Conservation (phyloP, 1,140 invertebrate species). For the Pogonomyrmex californicus region DNA sequence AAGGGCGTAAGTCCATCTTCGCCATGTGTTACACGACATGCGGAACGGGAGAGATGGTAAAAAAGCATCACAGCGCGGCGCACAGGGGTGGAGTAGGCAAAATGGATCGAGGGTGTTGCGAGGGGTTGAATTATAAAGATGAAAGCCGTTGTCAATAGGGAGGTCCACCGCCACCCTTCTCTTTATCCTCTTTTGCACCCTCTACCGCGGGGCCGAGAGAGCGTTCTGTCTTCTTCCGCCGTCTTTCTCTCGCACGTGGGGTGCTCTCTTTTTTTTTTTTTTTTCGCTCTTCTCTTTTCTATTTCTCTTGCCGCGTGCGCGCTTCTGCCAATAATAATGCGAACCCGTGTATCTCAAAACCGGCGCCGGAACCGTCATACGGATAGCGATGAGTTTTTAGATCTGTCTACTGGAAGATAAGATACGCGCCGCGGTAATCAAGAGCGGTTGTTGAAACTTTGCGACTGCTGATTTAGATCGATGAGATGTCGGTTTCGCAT, state of each 20-base stretch:
- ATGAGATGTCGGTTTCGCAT: neutral
- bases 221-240: neutral
- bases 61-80: slow-evolving; percentile 77
- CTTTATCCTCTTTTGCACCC: slow-evolving; percentile 80
- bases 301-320: neutral
- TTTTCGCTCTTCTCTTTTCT: slow-evolving; percentile 4
- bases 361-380: slow-evolving; percentile 38
- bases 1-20: slow-evolving; percentile 62
- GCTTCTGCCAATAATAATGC: slow-evolving; percentile 58
- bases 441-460: slow-evolving; percentile 25
- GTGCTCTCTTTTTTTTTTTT: neutral
- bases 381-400: slow-evolving; percentile 40
- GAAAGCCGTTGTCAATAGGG: slow-evolving; percentile 85
- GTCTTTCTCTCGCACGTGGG: neutral
- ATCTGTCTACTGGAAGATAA: slow-evolving; percentile 56
- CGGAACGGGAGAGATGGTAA: slow-evolving; percentile 72
- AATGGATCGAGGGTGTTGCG: slow-evolving; percentile 83
- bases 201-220: slow-evolving; percentile 22
- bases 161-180: slow-evolving; percentile 79
- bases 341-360: slow-evolving; percentile 61
- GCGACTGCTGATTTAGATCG: slow-evolving; percentile 7
- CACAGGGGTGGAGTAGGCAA: slow-evolving; percentile 80
- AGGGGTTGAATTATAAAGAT: slow-evolving; percentile 86
- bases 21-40: slow-evolving; percentile 71
- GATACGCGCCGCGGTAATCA: slow-evolving; percentile 45